A percentile compares a stretch with the other conserved stretches of the same genome.
phyloP scores from a whole-genome alignment of 2,888 invertebrate species.

The Lasioglossum malachurum region DNA sequence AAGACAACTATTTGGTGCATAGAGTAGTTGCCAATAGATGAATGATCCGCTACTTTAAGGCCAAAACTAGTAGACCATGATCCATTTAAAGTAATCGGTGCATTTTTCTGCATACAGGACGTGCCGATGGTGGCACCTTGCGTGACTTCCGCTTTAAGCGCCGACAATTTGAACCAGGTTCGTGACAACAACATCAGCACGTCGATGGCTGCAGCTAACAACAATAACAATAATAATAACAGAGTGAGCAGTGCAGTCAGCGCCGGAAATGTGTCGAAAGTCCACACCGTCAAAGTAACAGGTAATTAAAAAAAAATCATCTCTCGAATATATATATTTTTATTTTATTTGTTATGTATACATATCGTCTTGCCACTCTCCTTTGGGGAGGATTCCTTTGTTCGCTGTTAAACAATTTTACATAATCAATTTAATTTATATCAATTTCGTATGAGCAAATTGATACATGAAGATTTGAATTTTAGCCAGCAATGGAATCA shows the following conservation, averaged over 20 bases:
- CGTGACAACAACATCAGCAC: conserved; percentile 72
- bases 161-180: conserved; percentile 79
- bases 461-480: not conserved
- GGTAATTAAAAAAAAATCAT: conserved; percentile 67
- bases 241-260: conserved; percentile 79
- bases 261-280: conserved; percentile 79
- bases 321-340: not conserved
- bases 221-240: conserved; percentile 72
- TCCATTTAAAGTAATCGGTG: conserved; percentile 11
- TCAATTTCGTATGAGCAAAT: not conserved
- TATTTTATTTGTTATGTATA: not conserved
- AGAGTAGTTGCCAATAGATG: not conserved
- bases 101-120: conserved; percentile 68
- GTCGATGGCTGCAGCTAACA: conserved; percentile 58
- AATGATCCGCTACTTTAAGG: not conserved
- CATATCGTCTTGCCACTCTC: not conserved
- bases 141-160: conserved; percentile 81
- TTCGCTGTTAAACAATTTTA: not conserved
- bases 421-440: too few relatives aligned
- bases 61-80: not conserved
- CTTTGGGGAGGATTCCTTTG: not conserved
- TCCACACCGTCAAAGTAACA: conserved; percentile 76
- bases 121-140: conserved; percentile 77
- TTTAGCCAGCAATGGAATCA: not conserved
- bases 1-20: not conserved